Conservation (phyloP, 2,113 vertebrate genomes). For the Oenanthe melanoleuca region DNA sequence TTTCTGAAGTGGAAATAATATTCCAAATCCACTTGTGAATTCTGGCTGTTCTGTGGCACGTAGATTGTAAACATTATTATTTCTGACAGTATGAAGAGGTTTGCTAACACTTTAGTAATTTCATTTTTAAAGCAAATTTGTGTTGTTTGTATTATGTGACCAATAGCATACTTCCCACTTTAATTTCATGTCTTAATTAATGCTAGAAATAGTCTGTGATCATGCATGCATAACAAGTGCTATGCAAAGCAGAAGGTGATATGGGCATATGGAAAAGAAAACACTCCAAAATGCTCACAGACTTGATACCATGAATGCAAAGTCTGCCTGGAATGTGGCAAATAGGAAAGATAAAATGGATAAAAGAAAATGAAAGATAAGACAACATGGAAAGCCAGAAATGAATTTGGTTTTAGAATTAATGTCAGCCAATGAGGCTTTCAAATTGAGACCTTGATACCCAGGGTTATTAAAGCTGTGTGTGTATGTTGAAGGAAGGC, state of each 20-base stretch:
- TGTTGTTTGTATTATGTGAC: slow-evolving; percentile 63
- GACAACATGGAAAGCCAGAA: background rate
- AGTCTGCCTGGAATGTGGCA: background rate
- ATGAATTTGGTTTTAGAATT: background rate
- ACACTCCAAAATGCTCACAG: background rate
- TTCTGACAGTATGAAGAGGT: slow-evolving; percentile 54
- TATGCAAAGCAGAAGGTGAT: slow-evolving; percentile 43
- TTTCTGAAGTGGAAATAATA: slow-evolving; percentile 33
- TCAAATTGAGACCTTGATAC: background rate
- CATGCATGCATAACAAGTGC: slow-evolving; percentile 45
- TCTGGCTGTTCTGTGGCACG: background rate
- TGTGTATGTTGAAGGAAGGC: background rate
- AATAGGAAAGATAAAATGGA: background rate
- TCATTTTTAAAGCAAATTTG: slow-evolving; percentile 65
- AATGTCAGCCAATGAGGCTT: background rate
- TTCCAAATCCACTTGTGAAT: slow-evolving; percentile 39
- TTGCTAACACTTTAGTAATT: slow-evolving; percentile 60
- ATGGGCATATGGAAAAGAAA: slow-evolving; percentile 2
- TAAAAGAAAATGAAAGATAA: background rate
- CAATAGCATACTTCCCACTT: slow-evolving; percentile 45
- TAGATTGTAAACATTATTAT: slow-evolving; percentile 42
- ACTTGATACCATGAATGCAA: background rate
- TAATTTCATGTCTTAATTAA: slow-evolving; percentile 73
- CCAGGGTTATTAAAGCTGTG: background rate
- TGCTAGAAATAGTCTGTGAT: slow-evolving; percentile 53